phyloP scores from a whole-genome alignment of 2,113 vertebrate genomes.

The Regulus satrapa region DNA sequence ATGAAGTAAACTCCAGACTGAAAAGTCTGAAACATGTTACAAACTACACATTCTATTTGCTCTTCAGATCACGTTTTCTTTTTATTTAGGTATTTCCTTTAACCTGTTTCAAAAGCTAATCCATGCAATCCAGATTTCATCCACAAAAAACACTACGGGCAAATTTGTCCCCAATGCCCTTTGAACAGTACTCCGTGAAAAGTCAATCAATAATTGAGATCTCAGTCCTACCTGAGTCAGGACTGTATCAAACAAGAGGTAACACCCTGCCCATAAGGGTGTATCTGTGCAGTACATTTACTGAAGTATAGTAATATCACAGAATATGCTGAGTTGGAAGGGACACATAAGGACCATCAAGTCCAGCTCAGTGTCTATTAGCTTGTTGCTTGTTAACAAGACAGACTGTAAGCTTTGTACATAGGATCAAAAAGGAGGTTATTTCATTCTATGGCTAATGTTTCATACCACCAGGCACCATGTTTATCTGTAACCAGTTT shows the following conservation, averaged over 20 bases:
- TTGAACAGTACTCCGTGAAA: not conserved
- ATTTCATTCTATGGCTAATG: not conserved
- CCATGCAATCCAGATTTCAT: not conserved
- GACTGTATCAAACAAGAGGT: not conserved
- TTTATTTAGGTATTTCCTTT: not conserved
- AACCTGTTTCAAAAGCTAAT: not conserved
- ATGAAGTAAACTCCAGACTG: not conserved
- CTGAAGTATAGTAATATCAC: not conserved
- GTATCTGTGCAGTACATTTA: not conserved
- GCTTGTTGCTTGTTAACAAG: not conserved
- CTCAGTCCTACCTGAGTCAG: not conserved
- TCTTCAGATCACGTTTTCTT: not conserved
- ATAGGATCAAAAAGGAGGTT: not conserved
- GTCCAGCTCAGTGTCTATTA: not conserved
- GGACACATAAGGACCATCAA: not conserved
- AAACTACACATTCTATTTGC: not conserved
- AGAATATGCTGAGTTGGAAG: not conserved
- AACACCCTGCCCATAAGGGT: not conserved
- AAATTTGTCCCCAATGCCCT: not conserved
- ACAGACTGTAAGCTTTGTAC: not conserved
- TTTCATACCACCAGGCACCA: not conserved
- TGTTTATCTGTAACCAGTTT: not conserved
- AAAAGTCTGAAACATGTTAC: not conserved
- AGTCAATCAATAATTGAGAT: not conserved
- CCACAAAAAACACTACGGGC: not conserved